A percentile compares a stretch with the other conserved stretches of the same genome.
phyloP scores from a whole-genome alignment of 1,140 invertebrate species.

The Lepidurus apus region DNA sequence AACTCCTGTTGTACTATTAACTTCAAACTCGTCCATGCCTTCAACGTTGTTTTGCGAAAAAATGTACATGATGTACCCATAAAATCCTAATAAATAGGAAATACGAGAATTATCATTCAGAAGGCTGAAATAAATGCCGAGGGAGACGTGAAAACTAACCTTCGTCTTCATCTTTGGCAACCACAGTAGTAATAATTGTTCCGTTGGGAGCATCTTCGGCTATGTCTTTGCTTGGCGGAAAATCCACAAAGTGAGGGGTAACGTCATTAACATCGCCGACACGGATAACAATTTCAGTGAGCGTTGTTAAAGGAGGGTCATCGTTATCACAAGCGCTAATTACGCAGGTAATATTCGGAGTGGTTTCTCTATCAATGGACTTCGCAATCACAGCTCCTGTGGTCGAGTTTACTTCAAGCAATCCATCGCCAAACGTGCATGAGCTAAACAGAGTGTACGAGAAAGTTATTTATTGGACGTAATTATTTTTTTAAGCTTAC shows the following conservation, averaged over 20 bases:
- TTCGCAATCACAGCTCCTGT: not conserved
- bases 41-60: conserved; percentile 19
- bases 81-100: not conserved
- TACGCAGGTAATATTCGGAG: conserved; percentile 1
- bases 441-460: not conserved
- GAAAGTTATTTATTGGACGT: not conserved
- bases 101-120: not conserved
- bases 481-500: not conserved
- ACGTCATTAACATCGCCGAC: conserved; percentile 19
- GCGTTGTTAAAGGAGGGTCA: not conserved
- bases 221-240: not conserved
- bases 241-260: conserved; percentile 1
- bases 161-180: conserved; percentile 23
- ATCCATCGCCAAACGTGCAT: not conserved
- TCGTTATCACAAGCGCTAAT: conserved; percentile 22
- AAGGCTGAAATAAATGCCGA: not conserved
- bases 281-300: not conserved
- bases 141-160: not conserved
- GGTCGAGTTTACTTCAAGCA: not conserved
- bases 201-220: not conserved
- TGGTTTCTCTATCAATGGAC: conserved; percentile 25
- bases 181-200: not conserved
- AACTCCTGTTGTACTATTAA: conserved; percentile 6
- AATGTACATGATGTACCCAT: conserved; percentile 16
- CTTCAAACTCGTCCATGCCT: conserved; percentile 18